Percentiles rank a stretch among this genome's conserved stretches.
Evolutionary conservation across 1,140 invertebrate species (phyloP).

Genomic region (Geopemphigus sp.): DNA sequence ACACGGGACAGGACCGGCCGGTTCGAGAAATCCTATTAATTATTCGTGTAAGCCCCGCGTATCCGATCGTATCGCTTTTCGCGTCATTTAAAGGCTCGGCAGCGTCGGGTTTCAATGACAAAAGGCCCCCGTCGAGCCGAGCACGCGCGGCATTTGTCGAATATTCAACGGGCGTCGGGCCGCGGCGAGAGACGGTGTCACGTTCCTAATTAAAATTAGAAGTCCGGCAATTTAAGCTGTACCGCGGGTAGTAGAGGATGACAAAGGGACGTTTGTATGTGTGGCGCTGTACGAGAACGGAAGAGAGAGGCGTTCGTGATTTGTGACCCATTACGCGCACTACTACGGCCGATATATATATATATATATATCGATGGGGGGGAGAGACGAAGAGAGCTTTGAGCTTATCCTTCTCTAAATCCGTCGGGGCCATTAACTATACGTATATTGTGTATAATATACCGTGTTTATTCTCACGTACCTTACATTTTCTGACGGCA

Average conservation of each 20-base stretch:
- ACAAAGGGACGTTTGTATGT: too few species aligned
- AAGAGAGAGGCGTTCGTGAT: constrained; percentile 28
- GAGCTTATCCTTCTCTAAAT: neutral
- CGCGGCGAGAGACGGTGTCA: neutral
- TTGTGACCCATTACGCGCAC: constrained; percentile 3
- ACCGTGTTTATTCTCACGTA: neutral
- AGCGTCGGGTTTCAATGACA: neutral
- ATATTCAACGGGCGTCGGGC: neutral
- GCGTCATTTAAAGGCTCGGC: neutral
- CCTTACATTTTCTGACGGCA: too few species aligned
- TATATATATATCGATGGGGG: neutral
- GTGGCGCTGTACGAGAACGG: neutral
- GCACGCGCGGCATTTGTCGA: neutral
- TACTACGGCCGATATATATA: neutral
- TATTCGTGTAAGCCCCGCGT: neutral
- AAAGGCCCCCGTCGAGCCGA: neutral
- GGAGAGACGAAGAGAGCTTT: constrained; percentile 1
- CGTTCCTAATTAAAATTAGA: constrained; percentile 45
- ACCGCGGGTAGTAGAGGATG: too few species aligned
- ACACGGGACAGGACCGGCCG: neutral
- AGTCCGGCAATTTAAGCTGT: neutral
- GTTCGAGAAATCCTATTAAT: constrained; percentile 39
- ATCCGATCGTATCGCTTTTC: constrained; percentile 19
- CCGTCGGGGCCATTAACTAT: neutral
- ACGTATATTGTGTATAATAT: too few species aligned